These are phyloP conservation scores for Polypedilum vanderplanki DNA, from an alignment of 1,140 invertebrate species.

Conservation along the genomic window DNA sequence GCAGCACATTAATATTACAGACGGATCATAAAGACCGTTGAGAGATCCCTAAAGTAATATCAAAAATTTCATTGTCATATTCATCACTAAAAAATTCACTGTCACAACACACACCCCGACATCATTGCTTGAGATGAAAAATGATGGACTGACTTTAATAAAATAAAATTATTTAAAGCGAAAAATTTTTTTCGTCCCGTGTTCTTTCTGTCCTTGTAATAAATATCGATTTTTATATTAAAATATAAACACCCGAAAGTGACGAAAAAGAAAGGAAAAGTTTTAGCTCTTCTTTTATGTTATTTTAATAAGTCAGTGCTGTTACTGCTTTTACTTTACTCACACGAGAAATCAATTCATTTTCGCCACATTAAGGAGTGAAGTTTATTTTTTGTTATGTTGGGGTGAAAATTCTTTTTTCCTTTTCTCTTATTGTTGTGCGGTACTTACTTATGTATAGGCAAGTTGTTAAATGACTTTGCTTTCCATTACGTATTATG, in stretches of 20 bases:
- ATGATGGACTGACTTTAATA: slow-evolving; percentile 2
- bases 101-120: too few species aligned
- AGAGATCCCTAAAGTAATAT: too few species aligned
- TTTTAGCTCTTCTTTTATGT: background rate
- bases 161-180: background rate
- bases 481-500: slow-evolving; percentile 12
- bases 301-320: slow-evolving; percentile 10
- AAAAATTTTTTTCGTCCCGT: background rate
- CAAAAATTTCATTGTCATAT: too few species aligned
- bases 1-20: too few species aligned
- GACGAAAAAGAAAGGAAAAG: background rate
- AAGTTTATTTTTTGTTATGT: background rate
- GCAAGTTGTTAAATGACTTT: slow-evolving; percentile 6
- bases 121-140: background rate
- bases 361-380: slow-evolving; percentile 2
- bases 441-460: background rate
- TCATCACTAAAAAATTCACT: too few species aligned
- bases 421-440: background rate
- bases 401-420: background rate
- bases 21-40: too few species aligned
- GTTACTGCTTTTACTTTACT: background rate
- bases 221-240: slow-evolving; percentile 17
- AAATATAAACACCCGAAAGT: background rate
- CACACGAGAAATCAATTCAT: slow-evolving; percentile 6
- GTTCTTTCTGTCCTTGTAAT: background rate